phyloP scores from a whole-genome alignment of 2,888 invertebrate species.

The Tryphoninae sp. region DNA sequence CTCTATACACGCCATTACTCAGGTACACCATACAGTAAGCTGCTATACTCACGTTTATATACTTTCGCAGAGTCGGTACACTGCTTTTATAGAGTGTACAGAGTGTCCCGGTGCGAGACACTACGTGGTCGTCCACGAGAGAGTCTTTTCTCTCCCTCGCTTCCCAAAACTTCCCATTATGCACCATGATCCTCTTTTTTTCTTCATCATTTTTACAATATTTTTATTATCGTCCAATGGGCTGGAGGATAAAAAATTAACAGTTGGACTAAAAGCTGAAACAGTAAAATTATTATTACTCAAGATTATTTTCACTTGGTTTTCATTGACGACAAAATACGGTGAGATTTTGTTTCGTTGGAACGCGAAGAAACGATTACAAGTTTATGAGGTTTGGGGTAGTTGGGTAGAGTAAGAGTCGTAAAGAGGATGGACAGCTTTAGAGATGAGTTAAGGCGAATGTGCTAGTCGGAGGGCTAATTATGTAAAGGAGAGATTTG shows the following conservation, averaged over 20 bases:
- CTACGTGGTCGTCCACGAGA: slow-evolving; percentile 27
- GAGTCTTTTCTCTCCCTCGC: slow-evolving; percentile 63
- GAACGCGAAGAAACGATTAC: too few relatives aligned
- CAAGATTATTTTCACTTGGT: too few relatives aligned
- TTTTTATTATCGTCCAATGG: too few relatives aligned
- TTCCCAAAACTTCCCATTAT: neutral
- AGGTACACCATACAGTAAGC: slow-evolving; percentile 46
- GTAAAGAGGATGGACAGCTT: slow-evolving; percentile 42
- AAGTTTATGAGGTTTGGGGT: too few relatives aligned
- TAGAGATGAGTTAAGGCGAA: slow-evolving; percentile 36
- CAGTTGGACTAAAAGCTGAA: too few relatives aligned
- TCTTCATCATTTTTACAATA: too few relatives aligned
- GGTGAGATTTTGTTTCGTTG: too few relatives aligned
- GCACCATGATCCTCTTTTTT: too few relatives aligned
- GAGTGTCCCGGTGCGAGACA: slow-evolving; percentile 20
- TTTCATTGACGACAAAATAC: too few relatives aligned
- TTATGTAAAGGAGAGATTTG: slow-evolving; percentile 49
- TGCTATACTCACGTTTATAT: slow-evolving; percentile 36
- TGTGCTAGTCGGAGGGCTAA: slow-evolving; percentile 13
- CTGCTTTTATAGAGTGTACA: slow-evolving; percentile 24
- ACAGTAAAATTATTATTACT: too few relatives aligned
- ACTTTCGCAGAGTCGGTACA: slow-evolving; percentile 31
- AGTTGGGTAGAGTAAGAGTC: neutral
- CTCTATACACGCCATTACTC: slow-evolving; percentile 39
- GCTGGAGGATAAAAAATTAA: too few relatives aligned